Conservation (phyloP, 2,888 invertebrate genomes). For the Epirrhoe tristata region DNA sequence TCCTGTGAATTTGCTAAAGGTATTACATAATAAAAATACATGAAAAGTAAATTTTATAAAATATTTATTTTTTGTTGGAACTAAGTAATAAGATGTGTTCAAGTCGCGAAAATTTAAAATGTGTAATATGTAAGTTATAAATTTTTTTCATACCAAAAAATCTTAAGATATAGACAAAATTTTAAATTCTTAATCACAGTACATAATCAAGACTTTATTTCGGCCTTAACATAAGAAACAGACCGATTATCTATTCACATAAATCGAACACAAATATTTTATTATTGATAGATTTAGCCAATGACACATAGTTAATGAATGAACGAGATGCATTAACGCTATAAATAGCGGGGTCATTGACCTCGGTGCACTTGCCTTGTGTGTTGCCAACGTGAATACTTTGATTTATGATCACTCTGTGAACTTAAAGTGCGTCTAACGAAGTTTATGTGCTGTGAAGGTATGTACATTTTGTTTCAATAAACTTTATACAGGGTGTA, state of each 20-base stretch:
- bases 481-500: too few species aligned
- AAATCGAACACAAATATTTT: not conserved
- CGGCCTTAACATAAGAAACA: not conserved
- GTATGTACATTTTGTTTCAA: too few species aligned
- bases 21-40: too few species aligned
- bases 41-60: too few species aligned
- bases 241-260: not conserved
- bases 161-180: too few species aligned
- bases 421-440: not conserved
- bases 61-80: too few species aligned
- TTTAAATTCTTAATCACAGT: not conserved
- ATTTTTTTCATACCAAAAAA: too few species aligned
- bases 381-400: constrained; percentile 4
- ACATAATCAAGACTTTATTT: not conserved
- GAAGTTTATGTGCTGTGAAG: not conserved
- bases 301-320: constrained; percentile 13
- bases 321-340: constrained; percentile 13
- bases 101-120: too few species aligned
- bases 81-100: too few species aligned
- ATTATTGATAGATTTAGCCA: not conserved
- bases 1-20: too few species aligned
- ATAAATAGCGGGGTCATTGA: constrained; percentile 23
- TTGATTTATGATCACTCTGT: constrained; percentile 17
- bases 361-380: constrained; percentile 20
- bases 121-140: too few species aligned